Conservation (phyloP, 2,797 vertebrate genomes). For the Selene dorsalis region DNA sequence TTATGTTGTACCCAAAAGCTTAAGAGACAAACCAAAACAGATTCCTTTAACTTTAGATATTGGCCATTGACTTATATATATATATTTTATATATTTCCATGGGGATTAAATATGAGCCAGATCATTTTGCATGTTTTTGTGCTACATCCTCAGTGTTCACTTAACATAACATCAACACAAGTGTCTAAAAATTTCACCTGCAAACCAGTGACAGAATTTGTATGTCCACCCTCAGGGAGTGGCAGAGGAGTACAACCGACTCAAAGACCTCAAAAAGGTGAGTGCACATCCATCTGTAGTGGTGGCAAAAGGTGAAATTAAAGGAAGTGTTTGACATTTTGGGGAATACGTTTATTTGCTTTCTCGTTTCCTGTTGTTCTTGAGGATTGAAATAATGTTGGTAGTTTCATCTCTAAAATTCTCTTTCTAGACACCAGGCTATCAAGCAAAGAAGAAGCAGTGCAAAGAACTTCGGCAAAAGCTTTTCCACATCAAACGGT, state of each 20-base stretch:
- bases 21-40: background rate
- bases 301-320: background rate
- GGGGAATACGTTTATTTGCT: background rate
- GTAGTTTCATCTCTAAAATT: background rate
- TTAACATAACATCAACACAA: background rate
- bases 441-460: conserved; percentile 85
- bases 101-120: background rate
- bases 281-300: conserved; percentile 54
- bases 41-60: background rate
- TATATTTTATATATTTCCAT: background rate
- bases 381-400: background rate
- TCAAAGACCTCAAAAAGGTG: conserved; percentile 88
- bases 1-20: conserved; percentile 13
- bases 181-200: too few species aligned
- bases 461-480: conserved; percentile 85
- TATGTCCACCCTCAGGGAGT: conserved; percentile 79
- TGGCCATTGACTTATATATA: background rate
- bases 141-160: background rate
- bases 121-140: background rate
- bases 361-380: background rate
- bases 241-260: conserved; percentile 88
- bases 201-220: background rate
- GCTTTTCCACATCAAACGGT: conserved; percentile 88
- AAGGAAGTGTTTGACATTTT: background rate
- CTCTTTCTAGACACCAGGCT: conserved; percentile 79